Base-by-base conservation (phyloP, 2,888 invertebrate species). In the Eupeodes luniger region DNA sequence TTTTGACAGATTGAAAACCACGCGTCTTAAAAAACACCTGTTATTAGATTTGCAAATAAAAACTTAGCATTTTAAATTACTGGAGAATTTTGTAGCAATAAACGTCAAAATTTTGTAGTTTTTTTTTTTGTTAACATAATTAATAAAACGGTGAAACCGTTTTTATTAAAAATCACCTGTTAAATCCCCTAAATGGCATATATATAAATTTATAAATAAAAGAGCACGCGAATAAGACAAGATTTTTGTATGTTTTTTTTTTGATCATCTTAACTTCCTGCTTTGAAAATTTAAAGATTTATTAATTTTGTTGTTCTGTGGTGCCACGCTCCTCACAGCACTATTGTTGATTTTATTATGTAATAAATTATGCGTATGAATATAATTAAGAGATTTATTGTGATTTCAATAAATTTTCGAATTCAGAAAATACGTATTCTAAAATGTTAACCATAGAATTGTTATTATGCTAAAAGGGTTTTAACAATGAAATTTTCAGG, bases 71-170 rank as follows among this genome's bases (percentile, higher is more conserved):
- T 36, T 59, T 59, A 59, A 59, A 36, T 59, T 36, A 59, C 40
- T 7, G 11, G n/a, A 64, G 19, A 64, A 16, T 64, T 64, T 16
- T 64, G 16, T 19, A 7, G 5, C 2, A 11, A 12, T 64, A 16
- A 62, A 19, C 4, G 47, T 64, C 44, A 47, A 11, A 62, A 9
- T 36, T 64, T 19, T 64, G 16, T 36, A 9, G n/a, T 4, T 10
- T 7, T 40, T 44, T 10, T 11, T 61, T 7, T n/a, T 12, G 19
- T 12, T 27, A 11, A 34, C 10, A 19, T 55, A 55, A 9, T 12
- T n/a, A 14, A 40, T 40, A 40, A 27, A 40, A 62, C 16, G 62
- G 62, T 64, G 64, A 44, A 47, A 64, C 64, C 16, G 44, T 47
- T 64, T 44, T 19, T 64, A 59, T 59, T 59, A 36, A 59, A 14